phyloP scores from a whole-genome alignment of 1,140 invertebrate genomes.

The Bombus consobrinus region DNA sequence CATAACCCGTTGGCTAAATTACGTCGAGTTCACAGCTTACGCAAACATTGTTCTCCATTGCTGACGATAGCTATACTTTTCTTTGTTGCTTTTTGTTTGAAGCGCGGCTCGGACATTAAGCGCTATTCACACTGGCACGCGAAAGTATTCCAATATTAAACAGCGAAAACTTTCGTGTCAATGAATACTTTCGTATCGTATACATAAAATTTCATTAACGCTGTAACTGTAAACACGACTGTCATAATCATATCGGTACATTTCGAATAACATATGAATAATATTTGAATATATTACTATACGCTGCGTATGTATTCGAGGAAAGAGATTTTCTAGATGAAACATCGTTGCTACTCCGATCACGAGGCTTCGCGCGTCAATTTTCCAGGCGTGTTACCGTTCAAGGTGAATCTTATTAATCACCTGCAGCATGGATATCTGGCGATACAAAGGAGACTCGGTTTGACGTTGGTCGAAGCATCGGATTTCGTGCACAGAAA shows the following conservation, averaged over 20 bases:
- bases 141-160: too few relatives aligned
- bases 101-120: too few relatives aligned
- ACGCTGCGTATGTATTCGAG: too few relatives aligned
- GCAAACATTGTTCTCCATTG: neutral
- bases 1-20: too few relatives aligned
- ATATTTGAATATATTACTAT: too few relatives aligned
- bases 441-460: conserved; percentile 17
- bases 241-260: too few relatives aligned
- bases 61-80: neutral
- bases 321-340: neutral
- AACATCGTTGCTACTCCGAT: neutral
- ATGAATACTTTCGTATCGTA: too few relatives aligned
- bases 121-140: too few relatives aligned
- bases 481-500: conserved; percentile 60
- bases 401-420: conserved; percentile 48
- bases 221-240: too few relatives aligned
- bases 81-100: neutral
- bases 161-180: too few relatives aligned
- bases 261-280: too few relatives aligned
- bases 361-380: neutral
- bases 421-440: neutral
- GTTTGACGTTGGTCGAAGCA: conserved; percentile 9
- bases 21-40: neutral
- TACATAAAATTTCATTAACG: too few relatives aligned
- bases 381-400: neutral